These are phyloP conservation scores for Tupiocoris notatus DNA, from an alignment of 2,888 invertebrate genomes.

Conservation along the genomic window DNA sequence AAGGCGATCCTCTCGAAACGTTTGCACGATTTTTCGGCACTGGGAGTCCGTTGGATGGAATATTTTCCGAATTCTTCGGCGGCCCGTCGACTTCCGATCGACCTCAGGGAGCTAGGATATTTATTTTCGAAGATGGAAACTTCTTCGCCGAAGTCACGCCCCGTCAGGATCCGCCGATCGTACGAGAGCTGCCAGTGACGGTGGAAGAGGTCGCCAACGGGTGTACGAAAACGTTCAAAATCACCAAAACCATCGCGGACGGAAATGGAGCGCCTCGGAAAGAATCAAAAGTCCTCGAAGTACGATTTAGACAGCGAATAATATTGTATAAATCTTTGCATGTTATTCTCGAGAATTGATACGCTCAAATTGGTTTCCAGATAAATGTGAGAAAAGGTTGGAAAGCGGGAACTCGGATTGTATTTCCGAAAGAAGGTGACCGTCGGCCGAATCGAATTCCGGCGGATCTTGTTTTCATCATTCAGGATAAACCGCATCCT, in stretches of 20 bases:
- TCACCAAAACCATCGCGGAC: constrained; percentile 82
- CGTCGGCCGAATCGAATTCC: constrained; percentile 89
- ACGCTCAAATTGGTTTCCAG: constrained; percentile 58
- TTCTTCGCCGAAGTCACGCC: constrained; percentile 54
- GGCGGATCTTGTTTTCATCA: constrained; percentile 94
- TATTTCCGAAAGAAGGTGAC: constrained; percentile 95
- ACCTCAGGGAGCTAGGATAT: constrained; percentile 4
- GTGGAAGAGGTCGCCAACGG: constrained; percentile 92
- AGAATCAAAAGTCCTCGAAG: constrained; percentile 89
- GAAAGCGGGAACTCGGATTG: constrained; percentile 97
- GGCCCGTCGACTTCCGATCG: constrained; percentile 51
- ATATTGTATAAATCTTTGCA: neutral
- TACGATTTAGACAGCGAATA: neutral
- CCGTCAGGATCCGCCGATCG: constrained; percentile 82
- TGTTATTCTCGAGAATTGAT: neutral
- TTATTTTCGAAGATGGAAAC: constrained; percentile 60
- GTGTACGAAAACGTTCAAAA: constrained; percentile 98
- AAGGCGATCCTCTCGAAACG: constrained; percentile 93
- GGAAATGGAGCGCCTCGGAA: constrained; percentile 79
- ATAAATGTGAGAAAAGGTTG: constrained; percentile 93
- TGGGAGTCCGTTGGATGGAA: constrained; percentile 86
- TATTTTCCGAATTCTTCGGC: constrained; percentile 61
- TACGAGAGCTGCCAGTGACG: constrained; percentile 87
- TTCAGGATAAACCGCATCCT: constrained; percentile 89
- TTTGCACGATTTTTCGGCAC: constrained; percentile 97